Conservation (phyloP, 2,113 vertebrate species). For the Hypanus sabinus region DNA sequence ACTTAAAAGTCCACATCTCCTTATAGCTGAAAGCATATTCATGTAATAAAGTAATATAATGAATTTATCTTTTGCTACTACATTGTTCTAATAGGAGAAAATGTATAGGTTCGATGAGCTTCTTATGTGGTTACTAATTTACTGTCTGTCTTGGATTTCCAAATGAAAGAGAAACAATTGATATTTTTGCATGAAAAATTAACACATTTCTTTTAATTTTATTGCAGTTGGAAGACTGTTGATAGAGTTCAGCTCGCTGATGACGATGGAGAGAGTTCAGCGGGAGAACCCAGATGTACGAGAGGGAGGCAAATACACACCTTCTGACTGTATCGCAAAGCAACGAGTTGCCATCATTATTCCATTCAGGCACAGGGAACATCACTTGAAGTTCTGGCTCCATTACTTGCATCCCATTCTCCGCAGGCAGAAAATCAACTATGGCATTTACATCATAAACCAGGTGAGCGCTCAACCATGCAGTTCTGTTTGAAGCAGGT, state of each 20-base stretch:
- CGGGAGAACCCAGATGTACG: constrained; percentile 91
- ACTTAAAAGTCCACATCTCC: background rate
- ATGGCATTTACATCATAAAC: constrained; percentile 93
- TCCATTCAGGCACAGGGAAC: constrained; percentile 90
- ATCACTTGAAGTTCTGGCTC: constrained; percentile 97
- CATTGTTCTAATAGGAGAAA: background rate
- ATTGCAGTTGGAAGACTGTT: constrained; percentile 83
- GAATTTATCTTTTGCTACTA: background rate
- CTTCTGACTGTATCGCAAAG: constrained; percentile 74
- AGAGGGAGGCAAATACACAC: constrained; percentile 81
- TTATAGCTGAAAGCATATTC: background rate
- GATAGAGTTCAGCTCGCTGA: constrained; percentile 93
- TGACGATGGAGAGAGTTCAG: constrained; percentile 95
- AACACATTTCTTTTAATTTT: constrained; percentile 39
- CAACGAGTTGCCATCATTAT: constrained; percentile 97
- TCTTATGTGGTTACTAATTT: background rate
- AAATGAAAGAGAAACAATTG: background rate
- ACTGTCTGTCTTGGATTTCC: background rate
- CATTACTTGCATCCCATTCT: constrained; percentile 96
- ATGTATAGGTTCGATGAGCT: background rate
- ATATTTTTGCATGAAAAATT: background rate
- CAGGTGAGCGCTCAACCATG: constrained; percentile 64
- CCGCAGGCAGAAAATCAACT: constrained; percentile 86
- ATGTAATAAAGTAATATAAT: background rate
- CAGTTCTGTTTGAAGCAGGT: background rate